phyloP scores from a whole-genome alignment of 2,113 vertebrate genomes.

The Sigmodon hispidus region DNA sequence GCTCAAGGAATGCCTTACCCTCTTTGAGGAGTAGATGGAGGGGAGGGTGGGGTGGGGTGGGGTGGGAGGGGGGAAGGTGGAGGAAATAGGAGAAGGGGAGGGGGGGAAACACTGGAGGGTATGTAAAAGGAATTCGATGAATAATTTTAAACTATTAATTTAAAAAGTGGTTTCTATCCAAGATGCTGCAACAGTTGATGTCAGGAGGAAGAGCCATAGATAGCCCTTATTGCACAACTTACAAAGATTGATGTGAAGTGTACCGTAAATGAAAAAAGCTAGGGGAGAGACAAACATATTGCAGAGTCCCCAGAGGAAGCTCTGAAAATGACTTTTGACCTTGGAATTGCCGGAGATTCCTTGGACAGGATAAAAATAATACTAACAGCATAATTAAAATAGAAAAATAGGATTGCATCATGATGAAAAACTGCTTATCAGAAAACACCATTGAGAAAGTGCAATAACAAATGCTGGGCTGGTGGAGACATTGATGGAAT shows the following conservation, averaged over 20 bases:
- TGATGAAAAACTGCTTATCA: background rate
- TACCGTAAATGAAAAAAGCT: background rate
- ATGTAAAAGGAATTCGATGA: no score
- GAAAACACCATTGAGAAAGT: background rate
- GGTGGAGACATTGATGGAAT: background rate
- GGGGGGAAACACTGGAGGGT: no score
- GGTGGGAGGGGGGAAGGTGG: no score
- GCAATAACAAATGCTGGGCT: background rate
- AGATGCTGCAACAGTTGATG: fast-evolving
- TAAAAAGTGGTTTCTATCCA: fast-evolving
- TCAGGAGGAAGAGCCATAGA: background rate
- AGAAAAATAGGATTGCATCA: background rate
- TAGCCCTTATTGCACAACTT: fast-evolving
- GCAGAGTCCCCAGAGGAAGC: background rate
- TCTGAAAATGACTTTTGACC: background rate
- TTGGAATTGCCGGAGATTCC: background rate
- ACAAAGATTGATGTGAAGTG: background rate
- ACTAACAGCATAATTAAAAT: background rate
- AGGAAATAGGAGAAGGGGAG: no score
- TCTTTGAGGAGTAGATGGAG: no score
- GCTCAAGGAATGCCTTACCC: no score
- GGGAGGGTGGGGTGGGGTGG: no score
- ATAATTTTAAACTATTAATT: no score
- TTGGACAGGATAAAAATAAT: background rate
- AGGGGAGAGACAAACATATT: fast-evolving